Base-by-base conservation (phyloP, 2,797 vertebrate genomes). In the Diplodus sargus region DNA sequence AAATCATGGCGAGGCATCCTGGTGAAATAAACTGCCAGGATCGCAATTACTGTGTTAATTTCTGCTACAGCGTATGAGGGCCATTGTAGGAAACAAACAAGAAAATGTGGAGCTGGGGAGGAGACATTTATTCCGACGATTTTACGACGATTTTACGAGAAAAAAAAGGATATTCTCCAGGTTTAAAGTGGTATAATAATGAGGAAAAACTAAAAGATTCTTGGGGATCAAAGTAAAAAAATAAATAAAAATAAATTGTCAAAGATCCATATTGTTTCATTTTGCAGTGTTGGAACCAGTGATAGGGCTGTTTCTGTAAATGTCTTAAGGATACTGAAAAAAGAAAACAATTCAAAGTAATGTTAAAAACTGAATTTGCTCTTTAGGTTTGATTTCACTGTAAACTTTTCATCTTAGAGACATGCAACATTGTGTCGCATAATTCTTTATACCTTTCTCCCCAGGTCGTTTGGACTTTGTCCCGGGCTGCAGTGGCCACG, bases 401-500 rank as follows among this genome's bases (percentile, higher is more conserved):
- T 49, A 51, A 47, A 2, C 0, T 56, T 56, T 25, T 20, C n/a
- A 22, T 70, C 25, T 48, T n/a, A 56, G 3, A 75, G 25, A 61
- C 9, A 6, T 45, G 3, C 9, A 4, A 13, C 5, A 30, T 79
- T 49, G 30, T 42, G 18, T 59, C 25, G 9, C 14, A 48, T 52
- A 16, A 25, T 5, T 22, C 4, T 52, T 3, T 3, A 1, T 30
- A 5, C 4, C 18, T 43, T 69, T 77, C 42, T 23, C 17, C 48
- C 14, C 91, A 99, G 98, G 97, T 76, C 97, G 93, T 70, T 84
- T 97, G 90, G 98, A 99, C 91, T 98, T 96, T 63, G 91, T 94
- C 67, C 97, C 96, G 0, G 96, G 96, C 84, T 99, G 98, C 95
- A 96, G 96, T 3, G 96, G 97, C 62, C 98, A 99, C 0, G 98